Evolutionary conservation across 2,113 vertebrate genomes (phyloP), one percentile per base, ranked within the genome.

Genomic region (Chamaea fasciata): DNA sequence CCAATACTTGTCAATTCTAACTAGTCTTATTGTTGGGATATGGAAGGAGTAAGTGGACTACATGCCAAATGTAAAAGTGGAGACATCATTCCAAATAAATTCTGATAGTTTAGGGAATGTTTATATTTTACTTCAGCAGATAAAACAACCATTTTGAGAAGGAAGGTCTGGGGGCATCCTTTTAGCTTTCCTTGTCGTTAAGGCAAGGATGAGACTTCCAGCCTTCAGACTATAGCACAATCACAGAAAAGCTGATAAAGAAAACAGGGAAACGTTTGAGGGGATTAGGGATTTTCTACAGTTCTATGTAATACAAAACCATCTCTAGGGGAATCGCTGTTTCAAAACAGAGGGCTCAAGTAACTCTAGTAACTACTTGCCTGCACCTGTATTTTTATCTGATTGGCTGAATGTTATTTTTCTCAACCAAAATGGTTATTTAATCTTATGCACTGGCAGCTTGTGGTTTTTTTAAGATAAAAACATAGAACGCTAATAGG

Each of bases 1-100:
- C 85, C 94, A 95, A 10, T 64, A 35, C 31, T 71, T 85, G 71
- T 68, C 84, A 91, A 90, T 73, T 92, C 76, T 92, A 86, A 79
- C 46, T 84, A 90, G 60, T 77, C 39, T 83, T 91, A 41, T 85
- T 93, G 73, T 84, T 94, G 74, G 64, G 42, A 64, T 85, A 44
- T 10, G 20, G 63, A 71, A 89, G 44, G 35, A 91, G 2, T 77
- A 73, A 85, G 35, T 76, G 39, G 39, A 74, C 50, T 93, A 9
- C 55, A 35, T 75, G 67, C 67, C 89, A 95, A 76, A 80, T 46
- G n/a, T 62, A 74, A 44, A 39, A 94, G 44, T 64, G 60, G 62
- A 76, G 67, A 47, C 30, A 77, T 44, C 7, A 57, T 77, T 92
- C 70, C 37, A 92, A 74, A 87, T 77, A 79, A 65, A 88, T 90